phyloP scores from a whole-genome alignment of 2,113 vertebrate species.

The Phrynosoma platyrhinos region DNA sequence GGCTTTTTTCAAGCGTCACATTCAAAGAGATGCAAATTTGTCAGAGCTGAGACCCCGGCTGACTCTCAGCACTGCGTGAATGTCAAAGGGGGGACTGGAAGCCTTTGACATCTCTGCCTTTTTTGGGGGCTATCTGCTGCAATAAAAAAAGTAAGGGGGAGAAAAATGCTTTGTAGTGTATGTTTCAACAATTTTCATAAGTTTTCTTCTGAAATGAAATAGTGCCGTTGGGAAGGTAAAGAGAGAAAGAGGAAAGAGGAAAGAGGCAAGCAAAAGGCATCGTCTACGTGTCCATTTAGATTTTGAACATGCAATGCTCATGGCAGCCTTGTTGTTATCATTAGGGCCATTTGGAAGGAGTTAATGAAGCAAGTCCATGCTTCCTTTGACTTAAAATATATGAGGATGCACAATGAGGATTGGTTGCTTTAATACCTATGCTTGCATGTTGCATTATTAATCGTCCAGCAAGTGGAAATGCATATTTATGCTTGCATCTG shows the following conservation, averaged over 20 bases:
- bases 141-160: conserved; percentile 66
- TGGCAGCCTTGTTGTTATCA: conserved; percentile 42
- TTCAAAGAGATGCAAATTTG: conserved; percentile 99
- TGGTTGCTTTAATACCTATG: conserved; percentile 11
- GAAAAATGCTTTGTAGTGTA: conserved; percentile 81
- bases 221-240: conserved; percentile 79
- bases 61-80: conserved; percentile 89
- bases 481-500: neutral
- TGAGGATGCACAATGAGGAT: conserved; percentile 28
- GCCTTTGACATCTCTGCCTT: conserved; percentile 89
- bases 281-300: conserved; percentile 59
- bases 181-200: conserved; percentile 87
- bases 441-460: conserved; percentile 33
- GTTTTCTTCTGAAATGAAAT: conserved; percentile 84
- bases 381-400: conserved; percentile 30
- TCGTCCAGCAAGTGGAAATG: neutral
- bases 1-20: conserved; percentile 91
- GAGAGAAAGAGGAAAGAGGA: conserved; percentile 63
- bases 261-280: conserved; percentile 63
- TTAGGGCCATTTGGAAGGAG: conserved; percentile 49
- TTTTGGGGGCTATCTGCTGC: conserved; percentile 78
- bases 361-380: conserved; percentile 24
- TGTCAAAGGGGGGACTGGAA: conserved; percentile 91
- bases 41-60: conserved; percentile 90
- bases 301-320: neutral